Conservation (phyloP, 2,113 vertebrate genomes). For the Castor canadensis region DNA sequence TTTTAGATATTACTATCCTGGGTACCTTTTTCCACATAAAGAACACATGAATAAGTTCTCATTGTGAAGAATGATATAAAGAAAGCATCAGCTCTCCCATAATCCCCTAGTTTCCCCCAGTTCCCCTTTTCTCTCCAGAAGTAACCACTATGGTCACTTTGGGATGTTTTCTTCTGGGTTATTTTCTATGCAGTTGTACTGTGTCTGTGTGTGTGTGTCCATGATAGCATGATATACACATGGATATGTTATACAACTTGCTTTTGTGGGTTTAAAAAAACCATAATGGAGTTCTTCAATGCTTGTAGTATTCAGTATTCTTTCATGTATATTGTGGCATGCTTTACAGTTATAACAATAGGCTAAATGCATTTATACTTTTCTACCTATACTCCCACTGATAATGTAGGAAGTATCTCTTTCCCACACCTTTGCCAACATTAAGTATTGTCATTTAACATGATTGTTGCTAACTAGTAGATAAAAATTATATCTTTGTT, state of each 20-base stretch:
- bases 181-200: neutral
- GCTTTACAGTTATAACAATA: neutral
- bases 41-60: constrained; percentile 30
- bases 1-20: neutral
- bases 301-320: neutral
- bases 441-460: neutral
- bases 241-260: neutral
- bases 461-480: neutral
- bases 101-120: neutral
- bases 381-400: constrained; percentile 1
- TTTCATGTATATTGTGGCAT: neutral
- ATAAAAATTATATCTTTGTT: constrained; percentile 39
- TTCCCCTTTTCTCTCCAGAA: neutral
- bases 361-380: neutral
- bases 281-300: neutral
- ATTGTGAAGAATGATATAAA: neutral
- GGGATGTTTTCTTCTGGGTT: neutral
- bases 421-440: neutral
- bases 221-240: neutral
- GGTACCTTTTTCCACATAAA: neutral
- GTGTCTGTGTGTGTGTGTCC: neutral
- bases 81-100: neutral
- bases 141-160: neutral
- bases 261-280: neutral
- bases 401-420: neutral